These are phyloP conservation scores for Anguilla marmorata DNA, from an alignment of 2,797 vertebrate genomes.

Conservation along the genomic window DNA sequence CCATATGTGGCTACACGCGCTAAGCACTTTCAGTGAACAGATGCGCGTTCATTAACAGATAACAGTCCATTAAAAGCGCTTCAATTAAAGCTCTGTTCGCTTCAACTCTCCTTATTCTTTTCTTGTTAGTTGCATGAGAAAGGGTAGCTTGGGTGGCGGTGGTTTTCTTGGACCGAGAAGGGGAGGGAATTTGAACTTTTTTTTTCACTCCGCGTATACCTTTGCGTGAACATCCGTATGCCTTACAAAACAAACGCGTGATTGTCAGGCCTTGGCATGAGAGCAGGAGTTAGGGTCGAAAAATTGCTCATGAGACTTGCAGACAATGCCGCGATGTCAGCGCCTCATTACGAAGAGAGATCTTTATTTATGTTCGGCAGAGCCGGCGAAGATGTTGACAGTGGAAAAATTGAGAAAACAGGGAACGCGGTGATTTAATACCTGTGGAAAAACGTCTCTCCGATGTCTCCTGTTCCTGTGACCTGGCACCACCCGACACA, in stretches of 20 bases:
- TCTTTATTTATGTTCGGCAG: not conserved
- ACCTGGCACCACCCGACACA: not conserved
- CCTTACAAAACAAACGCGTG: not conserved
- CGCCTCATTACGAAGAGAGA: not conserved
- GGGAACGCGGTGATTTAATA: not conserved
- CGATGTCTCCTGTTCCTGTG: not conserved
- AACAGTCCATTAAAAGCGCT: not conserved
- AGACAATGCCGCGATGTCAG: not conserved
- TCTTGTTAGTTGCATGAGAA: not conserved
- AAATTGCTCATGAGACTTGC: not conserved
- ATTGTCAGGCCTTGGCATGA: not conserved
- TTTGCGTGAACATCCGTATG: not conserved
- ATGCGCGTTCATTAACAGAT: not conserved
- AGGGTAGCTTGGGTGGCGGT: not conserved
- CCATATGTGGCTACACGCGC: not conserved
- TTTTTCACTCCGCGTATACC: not conserved
- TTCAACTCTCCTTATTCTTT: not conserved
- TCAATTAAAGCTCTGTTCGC: not conserved
- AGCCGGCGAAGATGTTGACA: not conserved
- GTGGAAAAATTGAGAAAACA: conserved; percentile 5
- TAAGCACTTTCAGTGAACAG: not conserved
- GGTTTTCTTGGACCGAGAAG: not conserved
- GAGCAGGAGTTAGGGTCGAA: not conserved
- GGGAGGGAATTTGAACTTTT: not conserved
- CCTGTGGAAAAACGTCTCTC: not conserved